Percentiles rank a stretch among this genome's conserved stretches.
phyloP scores from a whole-genome alignment of 2,797 vertebrate genomes.

The Siniperca obscura region DNA sequence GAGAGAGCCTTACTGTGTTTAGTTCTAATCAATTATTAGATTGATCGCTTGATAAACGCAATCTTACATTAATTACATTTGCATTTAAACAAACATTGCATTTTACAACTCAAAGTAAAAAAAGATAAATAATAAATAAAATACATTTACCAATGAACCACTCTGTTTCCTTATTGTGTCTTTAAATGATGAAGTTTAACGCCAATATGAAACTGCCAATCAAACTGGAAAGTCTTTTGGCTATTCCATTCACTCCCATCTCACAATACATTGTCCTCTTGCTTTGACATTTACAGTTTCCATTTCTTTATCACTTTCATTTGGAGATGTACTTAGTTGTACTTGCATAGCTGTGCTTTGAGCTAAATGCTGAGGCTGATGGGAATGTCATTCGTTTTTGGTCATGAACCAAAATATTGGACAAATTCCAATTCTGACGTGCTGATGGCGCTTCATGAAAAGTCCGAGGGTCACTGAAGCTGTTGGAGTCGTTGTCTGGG shows the following conservation, averaged over 20 bases:
- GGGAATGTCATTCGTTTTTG: not conserved
- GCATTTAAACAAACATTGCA: not conserved
- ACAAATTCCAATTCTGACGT: not conserved
- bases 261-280: too few relatives aligned
- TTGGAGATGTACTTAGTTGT: not conserved
- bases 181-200: not conserved
- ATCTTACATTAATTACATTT: not conserved
- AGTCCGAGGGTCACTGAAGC: not conserved
- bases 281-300: not conserved
- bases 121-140: not conserved
- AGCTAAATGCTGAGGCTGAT: not conserved
- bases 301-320: not conserved
- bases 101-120: not conserved
- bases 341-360: too few relatives aligned
- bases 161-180: not conserved
- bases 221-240: too few relatives aligned
- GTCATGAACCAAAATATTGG: too few relatives aligned
- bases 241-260: too few relatives aligned
- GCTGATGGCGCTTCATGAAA: not conserved
- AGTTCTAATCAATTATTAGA: not conserved
- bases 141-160: not conserved
- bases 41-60: not conserved
- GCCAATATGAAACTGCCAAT: not conserved
- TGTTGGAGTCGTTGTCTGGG: not conserved
- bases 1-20: too few relatives aligned